Evolutionary conservation across 2,888 invertebrate genomes (phyloP), one percentile per base, ranked within the genome.

Genomic region (Dicycla oo): DNA sequence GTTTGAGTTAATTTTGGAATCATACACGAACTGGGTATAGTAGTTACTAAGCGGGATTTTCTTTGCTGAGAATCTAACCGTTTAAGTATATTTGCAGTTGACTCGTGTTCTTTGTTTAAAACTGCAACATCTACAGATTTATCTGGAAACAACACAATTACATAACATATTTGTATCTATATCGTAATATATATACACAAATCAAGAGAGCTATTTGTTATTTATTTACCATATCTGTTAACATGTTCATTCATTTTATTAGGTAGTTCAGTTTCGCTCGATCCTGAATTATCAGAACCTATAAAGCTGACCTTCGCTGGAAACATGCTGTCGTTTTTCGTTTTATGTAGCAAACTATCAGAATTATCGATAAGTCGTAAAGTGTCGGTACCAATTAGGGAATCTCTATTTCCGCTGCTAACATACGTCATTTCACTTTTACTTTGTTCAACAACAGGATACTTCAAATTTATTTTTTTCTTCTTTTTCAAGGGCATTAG

Each of bases 1-100:
- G 89, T 80, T 84, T 86, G 86, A 6, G 92, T 92, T 53, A 92
- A 78, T 86, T 92, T 93, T 43, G 84, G 86, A 75, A 85, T 75
- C 57, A 78, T 69, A 23, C 75, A 72, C 30, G 79, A 74, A 75
- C 84, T 88, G 2, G 89, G 88, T 79, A 89, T 87, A 23, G 88
- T 89, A 1, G 88, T 86, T 20, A 87, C 83, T 73, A 89, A 73
- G 23, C 85, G 86, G 49, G 87, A 77, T 80, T 88, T 91, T 73
- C 81, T 86, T 69, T 83, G 87, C n/a, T 73, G 73, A 58, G 64
- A 40, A 67, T 86, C 79, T 57, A 71, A 61, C 54, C 34, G 73
- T 72, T 83, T 87, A 76, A 51, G 63, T 62, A 67, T 34, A 81
- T 80, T 80, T 30, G 7, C 30, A 82, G 30, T 13, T 45, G 60